phyloP scores from a whole-genome alignment of 1,140 invertebrate species.

The Cyrtorhinus lividipennis region DNA sequence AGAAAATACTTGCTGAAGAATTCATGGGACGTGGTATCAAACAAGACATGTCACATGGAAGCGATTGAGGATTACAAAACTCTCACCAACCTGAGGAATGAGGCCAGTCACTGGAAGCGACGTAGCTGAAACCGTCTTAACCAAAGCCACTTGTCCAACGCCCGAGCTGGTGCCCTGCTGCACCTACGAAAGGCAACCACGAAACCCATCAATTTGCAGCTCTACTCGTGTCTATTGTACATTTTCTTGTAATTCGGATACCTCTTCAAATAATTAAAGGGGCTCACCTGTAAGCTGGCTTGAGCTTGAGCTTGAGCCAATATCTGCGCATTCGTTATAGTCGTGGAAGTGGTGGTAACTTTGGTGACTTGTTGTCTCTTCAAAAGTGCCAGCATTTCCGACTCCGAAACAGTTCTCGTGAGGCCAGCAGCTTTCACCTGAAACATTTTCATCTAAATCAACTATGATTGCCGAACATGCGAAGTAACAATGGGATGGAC shows the following conservation, averaged over 20 bases:
- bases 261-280: no score
- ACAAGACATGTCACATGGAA: no score
- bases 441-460: no score
- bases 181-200: conserved; percentile 23
- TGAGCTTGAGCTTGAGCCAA: conserved; percentile 44
- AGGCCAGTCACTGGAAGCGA: conserved; percentile 21
- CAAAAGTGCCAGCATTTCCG: conserved; percentile 52
- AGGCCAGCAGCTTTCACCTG: conserved; percentile 21
- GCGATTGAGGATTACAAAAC: no score
- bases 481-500: no score
- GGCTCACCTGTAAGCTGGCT: conserved; percentile 34
- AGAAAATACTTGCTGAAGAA: no score
- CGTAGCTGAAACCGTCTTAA: conserved; percentile 39
- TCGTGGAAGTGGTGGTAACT: conserved; percentile 27
- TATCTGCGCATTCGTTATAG: conserved; percentile 37
- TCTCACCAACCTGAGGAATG: conserved; percentile 26
- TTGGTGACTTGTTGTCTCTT: conserved; percentile 43
- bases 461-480: no score
- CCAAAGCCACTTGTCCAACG: conserved; percentile 35
- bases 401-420: conserved; percentile 43
- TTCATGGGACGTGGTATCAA: no score
- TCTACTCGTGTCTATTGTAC: no score
- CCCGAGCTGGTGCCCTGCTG: conserved; percentile 33
- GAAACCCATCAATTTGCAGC: not conserved
- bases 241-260: no score